Conservation (phyloP, 2,888 invertebrate genomes). For the Patella caerulea region DNA sequence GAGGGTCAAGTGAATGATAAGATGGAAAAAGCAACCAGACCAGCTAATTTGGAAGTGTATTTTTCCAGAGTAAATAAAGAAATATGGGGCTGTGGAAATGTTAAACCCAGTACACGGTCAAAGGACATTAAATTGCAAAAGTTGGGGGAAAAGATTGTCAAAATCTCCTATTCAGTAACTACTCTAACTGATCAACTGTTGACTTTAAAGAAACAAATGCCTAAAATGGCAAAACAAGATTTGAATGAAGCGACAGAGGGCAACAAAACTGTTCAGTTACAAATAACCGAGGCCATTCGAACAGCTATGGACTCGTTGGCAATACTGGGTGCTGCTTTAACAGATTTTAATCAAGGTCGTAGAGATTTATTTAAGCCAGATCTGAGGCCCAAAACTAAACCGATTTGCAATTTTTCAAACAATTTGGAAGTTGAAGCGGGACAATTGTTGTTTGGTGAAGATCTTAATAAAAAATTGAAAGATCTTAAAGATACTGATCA, state of each 20-base stretch:
- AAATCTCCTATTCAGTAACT: background rate
- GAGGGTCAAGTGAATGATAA: background rate
- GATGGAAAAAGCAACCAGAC: background rate
- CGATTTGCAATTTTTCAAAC: background rate
- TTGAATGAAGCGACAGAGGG: too few species aligned
- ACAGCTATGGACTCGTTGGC: slow-evolving; percentile 1
- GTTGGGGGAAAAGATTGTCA: background rate
- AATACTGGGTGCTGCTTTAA: background rate
- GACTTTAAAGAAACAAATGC: background rate
- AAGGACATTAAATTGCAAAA: slow-evolving; percentile 4
- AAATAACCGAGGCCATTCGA: background rate
- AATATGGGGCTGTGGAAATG: background rate
- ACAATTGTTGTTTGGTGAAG: background rate
- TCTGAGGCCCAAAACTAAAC: background rate
- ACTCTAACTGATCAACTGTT: background rate
- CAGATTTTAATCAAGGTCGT: background rate
- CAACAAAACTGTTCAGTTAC: background rate
- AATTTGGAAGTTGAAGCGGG: background rate
- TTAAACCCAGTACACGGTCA: background rate
- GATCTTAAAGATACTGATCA: background rate
- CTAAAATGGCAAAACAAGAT: background rate
- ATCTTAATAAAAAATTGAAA: background rate
- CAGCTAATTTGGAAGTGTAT: background rate
- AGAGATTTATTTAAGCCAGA: background rate
- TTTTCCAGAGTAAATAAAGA: background rate